A percentile compares a stretch with the other conserved stretches of the same genome.
Evolutionary conservation across 2,888 invertebrate species (phyloP).

Genomic region (Tipula lateralis): DNA sequence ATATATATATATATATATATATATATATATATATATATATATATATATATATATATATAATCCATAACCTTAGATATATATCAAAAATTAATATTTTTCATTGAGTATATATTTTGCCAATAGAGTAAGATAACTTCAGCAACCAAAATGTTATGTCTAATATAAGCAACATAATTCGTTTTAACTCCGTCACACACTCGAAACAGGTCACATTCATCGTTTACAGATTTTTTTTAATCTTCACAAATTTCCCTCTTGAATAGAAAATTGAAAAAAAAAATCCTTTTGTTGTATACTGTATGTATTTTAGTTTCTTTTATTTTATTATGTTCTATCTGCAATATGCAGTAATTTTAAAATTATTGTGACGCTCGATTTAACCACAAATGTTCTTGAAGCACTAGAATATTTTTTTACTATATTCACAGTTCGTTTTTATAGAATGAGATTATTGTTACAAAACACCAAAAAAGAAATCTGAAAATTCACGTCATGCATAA

Average conservation of each 20-base stretch:
- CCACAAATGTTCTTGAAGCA: conserved; percentile 24
- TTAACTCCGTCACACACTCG: background rate
- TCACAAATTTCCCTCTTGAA: conserved; percentile 24
- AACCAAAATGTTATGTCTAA: too few species aligned
- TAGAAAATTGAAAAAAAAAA: background rate
- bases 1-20: too few species aligned
- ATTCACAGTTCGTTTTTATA: background rate
- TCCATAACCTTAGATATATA: too few species aligned
- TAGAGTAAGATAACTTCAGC: too few species aligned
- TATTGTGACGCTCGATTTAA: conserved; percentile 24
- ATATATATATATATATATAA: too few species aligned
- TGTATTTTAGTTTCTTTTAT: background rate
- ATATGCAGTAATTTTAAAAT: conserved; percentile 24
- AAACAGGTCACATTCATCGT: background rate
- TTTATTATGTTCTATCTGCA: conserved; percentile 19
- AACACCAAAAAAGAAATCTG: background rate
- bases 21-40: too few species aligned
- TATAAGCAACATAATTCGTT: background rate
- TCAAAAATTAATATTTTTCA: too few species aligned
- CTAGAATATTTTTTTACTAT: background rate
- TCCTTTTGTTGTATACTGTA: background rate
- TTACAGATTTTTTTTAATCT: background rate
- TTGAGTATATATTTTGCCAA: too few species aligned
- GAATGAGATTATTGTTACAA: background rate
- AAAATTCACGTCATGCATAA: background rate